Evolutionary conservation across 2,888 invertebrate species (phyloP), one percentile per base, ranked within the genome.

Genomic region (Spicauda simplicius): DNA sequence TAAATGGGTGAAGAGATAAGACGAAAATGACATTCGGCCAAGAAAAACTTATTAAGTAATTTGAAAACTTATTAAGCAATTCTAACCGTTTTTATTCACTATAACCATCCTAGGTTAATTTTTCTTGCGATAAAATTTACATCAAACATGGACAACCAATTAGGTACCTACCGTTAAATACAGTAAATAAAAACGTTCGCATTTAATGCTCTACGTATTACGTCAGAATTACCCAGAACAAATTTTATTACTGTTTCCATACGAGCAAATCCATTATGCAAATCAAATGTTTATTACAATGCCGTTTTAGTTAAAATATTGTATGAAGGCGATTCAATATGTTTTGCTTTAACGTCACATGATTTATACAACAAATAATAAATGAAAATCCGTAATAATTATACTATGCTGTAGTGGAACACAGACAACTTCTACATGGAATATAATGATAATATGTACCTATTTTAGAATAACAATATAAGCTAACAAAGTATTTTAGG

Each of bases 261-360:
- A 53, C 20, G 11, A 53, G 52, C 52, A 48, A 48, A 48, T 48
- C 48, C 52, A 53, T 53, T 53, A 53, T 48, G 20, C 52, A 53
- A 53, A 53, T 20, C 52, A 20, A 20, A 53, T 53, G 52, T 20
- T 19, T 53, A 53, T 53, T 53, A 20, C 18, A 20, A 20, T 53
- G 20, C 52, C 20, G 18, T 20, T 20, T 53, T 53, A 53, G 20
- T 53, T 53, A 20, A 53, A 53, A 16, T 20, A 53, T 19, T 53
- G 52, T 20, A 19, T 20, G 52, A 10, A 18, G 20, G 52, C 52
- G 20, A 12, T 11, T 53, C 18, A 53, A 53, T 48, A 16, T 48
- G 16, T 16, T 16, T 48, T 48, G 16, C 48, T 16, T 48, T 48
- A 16, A 48, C 16, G 16, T 48, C 48, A 48, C 16, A 48, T n/a